Base-by-base conservation (phyloP, 2,888 invertebrate species). In the Sphaerophoria rueppellii region DNA sequence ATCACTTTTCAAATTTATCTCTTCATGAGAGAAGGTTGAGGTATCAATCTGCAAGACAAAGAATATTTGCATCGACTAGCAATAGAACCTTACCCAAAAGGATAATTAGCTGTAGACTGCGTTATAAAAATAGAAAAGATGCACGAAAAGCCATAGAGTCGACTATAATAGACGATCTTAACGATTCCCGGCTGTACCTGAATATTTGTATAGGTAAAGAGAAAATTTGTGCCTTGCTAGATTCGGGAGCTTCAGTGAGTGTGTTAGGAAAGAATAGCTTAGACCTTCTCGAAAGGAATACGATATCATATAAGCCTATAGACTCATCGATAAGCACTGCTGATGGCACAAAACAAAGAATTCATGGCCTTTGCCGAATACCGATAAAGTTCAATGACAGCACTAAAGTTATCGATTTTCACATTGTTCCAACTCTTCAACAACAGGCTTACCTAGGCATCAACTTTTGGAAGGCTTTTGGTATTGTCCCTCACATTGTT, bases 301-400 rank as follows among this genome's bases (percentile, higher is more conserved):
- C 24, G 6, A 67, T 67, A 43, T 4, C n/a, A 4, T n/a, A 24
- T 9, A 67, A 43, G 9, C 43, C 43, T 6, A 24, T 37, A 1
- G 16, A 54, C 2, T 40, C 52, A 3, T 32, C 16, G 4, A 54
- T 67, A 0, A 40, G 67, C 54, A 54, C 54, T 1, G 67, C 54
- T 6, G 67, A 67, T 67, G 54, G 54, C 6, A 67, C 67, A n/a
- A 12, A 67, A 16, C 67, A 54, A 24, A 6, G 16, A 24, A 54
- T 67, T n/a, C 67, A 43, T 12, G n/a, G 54, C 12, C n/a, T 67
- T 67, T 67, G 67, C 6, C 24, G 32, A 12, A 32, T 67, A 6
- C 67, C 67, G 6, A 16, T 67, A 3, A 9, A 54, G 1, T 54
- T 67, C 4, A 54, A 67, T 32, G 24, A 54, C 16, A 24, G 6